Evolutionary conservation across 2,113 vertebrate species (phyloP), one percentile per base, ranked within the genome.

Genomic region (Syrrhaptes paradoxus): DNA sequence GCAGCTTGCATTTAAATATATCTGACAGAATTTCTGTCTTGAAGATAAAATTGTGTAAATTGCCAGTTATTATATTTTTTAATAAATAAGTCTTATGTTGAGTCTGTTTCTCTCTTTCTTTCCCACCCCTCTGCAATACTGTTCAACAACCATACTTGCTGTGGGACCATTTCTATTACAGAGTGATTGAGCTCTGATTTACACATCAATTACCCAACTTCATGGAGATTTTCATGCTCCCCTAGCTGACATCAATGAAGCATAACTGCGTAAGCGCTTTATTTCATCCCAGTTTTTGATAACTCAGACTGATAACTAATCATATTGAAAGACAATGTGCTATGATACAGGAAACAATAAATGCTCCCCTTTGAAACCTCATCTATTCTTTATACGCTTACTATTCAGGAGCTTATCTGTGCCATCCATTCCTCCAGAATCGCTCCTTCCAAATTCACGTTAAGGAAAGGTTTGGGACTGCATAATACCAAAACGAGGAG

Each of bases 181-280:
- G 96, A 97, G 95, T 97, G 98, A 98, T 98, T 98, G 97, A 97
- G 95, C 96, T 97, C 97, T 98, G 98, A 98, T 98, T 98, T 98
- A 97, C 94, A 97, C 98, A 98, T 98, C 97, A 98, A 98, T 98
- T 98, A 98, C 97, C 96, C 95, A 98, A 97, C 96, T 98, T 98
- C 95, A 95, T 97, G 94, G 97, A 98, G 95, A 97, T 98, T 98
- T 97, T 97, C 98, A 97, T 97, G 97, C 97, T 98, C 96, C 95
- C 97, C 93, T 97, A 96, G 97, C 96, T 97, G 97, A 97, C 95
- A 98, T 98, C 97, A 97, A 97, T 97, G 98, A 97, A 97, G 94
- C 96, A 93, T 96, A 97, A 97, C 97, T 93, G 94, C 70, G 46
- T 97, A 98, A 98, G 97, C 36, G 73, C 96, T 97, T 98, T 98